These are phyloP conservation scores for Napeogenes sylphis DNA, from an alignment of 2,888 invertebrate genomes.

Conservation along the genomic window DNA sequence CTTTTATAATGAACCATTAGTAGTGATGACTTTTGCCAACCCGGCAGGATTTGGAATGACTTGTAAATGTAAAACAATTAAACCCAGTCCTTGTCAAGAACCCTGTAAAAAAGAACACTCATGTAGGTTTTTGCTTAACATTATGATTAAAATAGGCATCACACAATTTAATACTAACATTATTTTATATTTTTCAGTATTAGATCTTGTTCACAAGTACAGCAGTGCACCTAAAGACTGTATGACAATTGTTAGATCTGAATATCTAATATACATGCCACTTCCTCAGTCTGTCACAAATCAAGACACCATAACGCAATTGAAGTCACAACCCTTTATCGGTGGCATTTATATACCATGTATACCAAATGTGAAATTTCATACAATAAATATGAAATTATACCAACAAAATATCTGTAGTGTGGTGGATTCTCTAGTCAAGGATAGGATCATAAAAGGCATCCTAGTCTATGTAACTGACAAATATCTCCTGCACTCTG, in stretches of 20 bases:
- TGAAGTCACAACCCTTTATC: conserved; percentile 46
- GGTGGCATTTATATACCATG: conserved; percentile 61
- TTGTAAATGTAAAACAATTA: conserved; percentile 46
- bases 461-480: conserved; percentile 65
- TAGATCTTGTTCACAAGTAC: conserved; percentile 55
- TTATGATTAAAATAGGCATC: not conserved
- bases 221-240: conserved; percentile 57
- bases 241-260: conserved; percentile 54
- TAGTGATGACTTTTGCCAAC: conserved; percentile 57
- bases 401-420: conserved; percentile 46
- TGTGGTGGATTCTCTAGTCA: conserved; percentile 45
- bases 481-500: conserved; percentile 56
- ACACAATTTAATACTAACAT: conserved; percentile 7
- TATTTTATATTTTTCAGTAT: conserved; percentile 48
- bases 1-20: conserved; percentile 56
- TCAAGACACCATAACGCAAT: conserved; percentile 42
- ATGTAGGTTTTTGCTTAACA: conserved; percentile 48
- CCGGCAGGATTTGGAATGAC: conserved; percentile 42
- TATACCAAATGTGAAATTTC: conserved; percentile 61
- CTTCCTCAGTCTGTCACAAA: conserved; percentile 48
- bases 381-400: conserved; percentile 52
- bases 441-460: conserved; percentile 57
- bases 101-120: conserved; percentile 58
- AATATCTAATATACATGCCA: conserved; percentile 56
- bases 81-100: conserved; percentile 49